These are phyloP conservation scores for Nannoperca australis DNA, from an alignment of 2,797 vertebrate genomes.

Conservation along the genomic window DNA sequence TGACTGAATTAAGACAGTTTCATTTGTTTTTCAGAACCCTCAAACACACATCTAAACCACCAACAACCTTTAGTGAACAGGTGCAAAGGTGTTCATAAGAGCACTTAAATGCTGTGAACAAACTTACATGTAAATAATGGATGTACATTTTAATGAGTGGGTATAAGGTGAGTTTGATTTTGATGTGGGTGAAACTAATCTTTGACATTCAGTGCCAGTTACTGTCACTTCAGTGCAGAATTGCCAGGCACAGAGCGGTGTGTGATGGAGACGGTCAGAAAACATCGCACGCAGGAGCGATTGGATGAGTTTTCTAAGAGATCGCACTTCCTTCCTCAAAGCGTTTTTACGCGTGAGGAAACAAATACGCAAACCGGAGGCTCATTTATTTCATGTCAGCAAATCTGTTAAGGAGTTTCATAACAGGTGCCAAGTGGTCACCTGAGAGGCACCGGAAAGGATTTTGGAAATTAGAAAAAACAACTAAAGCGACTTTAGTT, in stretches of 20 bases:
- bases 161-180: not conserved
- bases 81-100: not conserved
- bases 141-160: not conserved
- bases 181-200: not conserved
- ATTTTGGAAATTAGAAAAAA: constrained; percentile 52
- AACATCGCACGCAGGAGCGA: constrained; percentile 21
- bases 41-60: not conserved
- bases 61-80: not conserved
- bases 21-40: not conserved
- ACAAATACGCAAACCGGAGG: constrained; percentile 7
- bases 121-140: no score
- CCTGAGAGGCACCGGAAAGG: constrained; percentile 47
- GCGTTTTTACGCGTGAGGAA: constrained; percentile 6
- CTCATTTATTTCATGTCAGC: constrained; percentile 32
- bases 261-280: constrained; percentile 41
- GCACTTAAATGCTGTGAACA: not conserved
- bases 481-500: constrained; percentile 54
- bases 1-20: not conserved
- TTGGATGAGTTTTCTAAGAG: constrained; percentile 45
- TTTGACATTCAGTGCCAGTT: not conserved
- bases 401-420: constrained; percentile 27
- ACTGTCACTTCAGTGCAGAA: constrained; percentile 3
- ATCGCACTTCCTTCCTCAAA: constrained; percentile 13
- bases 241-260: not conserved
- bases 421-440: constrained; percentile 58